Percentiles rank a stretch among this genome's conserved stretches.
Conservation (phyloP, 2,113 vertebrate genomes). For the Dromiciops gliroides region DNA sequence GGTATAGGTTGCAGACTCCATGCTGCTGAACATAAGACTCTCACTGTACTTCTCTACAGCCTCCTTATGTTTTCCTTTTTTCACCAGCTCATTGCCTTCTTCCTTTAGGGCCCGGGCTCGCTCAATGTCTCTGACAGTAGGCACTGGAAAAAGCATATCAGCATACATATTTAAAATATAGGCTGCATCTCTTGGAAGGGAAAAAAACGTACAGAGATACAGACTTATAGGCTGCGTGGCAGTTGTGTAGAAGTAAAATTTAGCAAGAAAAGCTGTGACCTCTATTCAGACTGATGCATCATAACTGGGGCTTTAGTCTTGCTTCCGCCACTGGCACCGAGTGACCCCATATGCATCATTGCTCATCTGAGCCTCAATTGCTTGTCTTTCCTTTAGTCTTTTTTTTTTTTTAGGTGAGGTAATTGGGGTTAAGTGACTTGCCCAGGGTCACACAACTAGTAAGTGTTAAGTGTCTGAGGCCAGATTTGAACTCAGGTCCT, state of each 20-base stretch:
- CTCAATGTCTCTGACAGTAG: constrained; percentile 80
- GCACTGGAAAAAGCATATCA: constrained; percentile 74
- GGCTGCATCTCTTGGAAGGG: constrained; percentile 48
- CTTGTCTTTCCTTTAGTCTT: too few relatives aligned
- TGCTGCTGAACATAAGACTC: constrained; percentile 88
- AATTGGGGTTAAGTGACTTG: too few relatives aligned
- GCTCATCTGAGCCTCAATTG: neutral
- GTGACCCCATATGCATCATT: neutral
- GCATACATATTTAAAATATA: neutral
- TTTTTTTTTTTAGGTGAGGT: too few relatives aligned
- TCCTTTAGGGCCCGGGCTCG: constrained; percentile 89
- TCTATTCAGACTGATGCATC: neutral
- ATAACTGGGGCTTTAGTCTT: neutral
- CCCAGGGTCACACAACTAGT: too few relatives aligned
- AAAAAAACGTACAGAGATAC: constrained; percentile 49
- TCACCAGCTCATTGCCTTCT: constrained; percentile 94
- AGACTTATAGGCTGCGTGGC: neutral
- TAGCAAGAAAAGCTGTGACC: neutral
- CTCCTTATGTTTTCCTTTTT: constrained; percentile 91
- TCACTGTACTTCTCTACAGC: constrained; percentile 94
- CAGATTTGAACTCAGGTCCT: too few relatives aligned
- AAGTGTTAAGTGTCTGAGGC: too few relatives aligned
- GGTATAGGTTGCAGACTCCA: constrained; percentile 91
- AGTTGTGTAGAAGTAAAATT: neutral
- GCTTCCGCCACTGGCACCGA: neutral